Percentiles rank a stretch among this genome's conserved stretches.
Conservation (phyloP, 2,888 invertebrate genomes). For the Drosophila colorata region DNA sequence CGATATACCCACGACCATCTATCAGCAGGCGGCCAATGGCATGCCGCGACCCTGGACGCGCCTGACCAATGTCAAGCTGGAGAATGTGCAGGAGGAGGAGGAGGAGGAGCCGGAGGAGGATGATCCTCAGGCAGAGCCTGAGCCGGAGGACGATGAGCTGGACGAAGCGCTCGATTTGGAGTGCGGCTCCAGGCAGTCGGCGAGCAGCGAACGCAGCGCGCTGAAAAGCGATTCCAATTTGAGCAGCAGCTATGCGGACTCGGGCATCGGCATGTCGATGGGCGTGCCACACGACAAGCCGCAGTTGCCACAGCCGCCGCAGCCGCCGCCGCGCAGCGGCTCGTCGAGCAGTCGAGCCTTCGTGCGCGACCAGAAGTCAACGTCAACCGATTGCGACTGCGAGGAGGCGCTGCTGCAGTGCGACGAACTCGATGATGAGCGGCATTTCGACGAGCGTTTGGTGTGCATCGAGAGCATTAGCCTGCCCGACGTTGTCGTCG, state of each 20-base stretch:
- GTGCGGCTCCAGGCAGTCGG: constrained; percentile 62
- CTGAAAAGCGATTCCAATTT: constrained; percentile 82
- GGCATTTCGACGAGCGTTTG: constrained; percentile 75
- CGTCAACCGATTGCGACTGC: constrained; percentile 75
- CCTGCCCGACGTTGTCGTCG: constrained; percentile 85
- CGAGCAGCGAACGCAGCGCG: constrained; percentile 71
- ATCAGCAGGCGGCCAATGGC: constrained; percentile 58
- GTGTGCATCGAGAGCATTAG: constrained; percentile 85
- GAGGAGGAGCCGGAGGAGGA: constrained; percentile 45
- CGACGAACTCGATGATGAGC: constrained; percentile 81
- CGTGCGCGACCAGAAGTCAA: constrained; percentile 83
- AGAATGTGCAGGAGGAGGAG: constrained; percentile 80
- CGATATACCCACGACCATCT: constrained; percentile 72
- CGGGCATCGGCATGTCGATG: constrained; percentile 73
- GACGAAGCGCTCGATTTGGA: constrained; percentile 65
- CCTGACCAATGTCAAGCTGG: constrained; percentile 75
- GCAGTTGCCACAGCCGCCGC: constrained; percentile 33
- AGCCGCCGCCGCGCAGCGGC: constrained; percentile 44
- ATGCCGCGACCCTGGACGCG: constrained; percentile 65
- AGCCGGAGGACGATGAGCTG: constrained; percentile 57
- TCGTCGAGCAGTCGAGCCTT: constrained; percentile 59
- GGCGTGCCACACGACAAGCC: background rate
- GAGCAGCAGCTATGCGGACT: constrained; percentile 83
- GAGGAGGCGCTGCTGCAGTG: constrained; percentile 83
- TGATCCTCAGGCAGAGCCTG: constrained; percentile 39